Evolutionary conservation across 1,140 invertebrate genomes (phyloP).

Genomic region (Hyles euphorbiae): DNA sequence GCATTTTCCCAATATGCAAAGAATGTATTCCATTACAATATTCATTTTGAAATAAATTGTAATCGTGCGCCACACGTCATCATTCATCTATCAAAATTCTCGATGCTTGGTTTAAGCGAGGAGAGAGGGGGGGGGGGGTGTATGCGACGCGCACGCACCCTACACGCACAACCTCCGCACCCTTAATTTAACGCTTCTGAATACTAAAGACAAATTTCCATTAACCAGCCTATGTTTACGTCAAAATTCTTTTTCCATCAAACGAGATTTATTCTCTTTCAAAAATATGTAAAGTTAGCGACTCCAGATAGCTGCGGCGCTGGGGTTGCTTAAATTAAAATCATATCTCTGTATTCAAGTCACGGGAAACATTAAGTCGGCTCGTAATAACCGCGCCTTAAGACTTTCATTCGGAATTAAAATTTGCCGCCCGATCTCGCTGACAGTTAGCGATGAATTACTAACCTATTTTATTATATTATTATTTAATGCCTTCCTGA

Average conservation of each 20-base stretch:
- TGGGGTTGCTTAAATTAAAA: conserved; percentile 66
- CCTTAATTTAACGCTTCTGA: conserved; percentile 41
- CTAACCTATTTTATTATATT: conserved; percentile 53
- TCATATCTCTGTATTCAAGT: conserved; percentile 69
- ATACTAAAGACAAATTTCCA: conserved; percentile 68
- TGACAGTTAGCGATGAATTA: conserved; percentile 67
- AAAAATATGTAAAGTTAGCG: conserved; percentile 70
- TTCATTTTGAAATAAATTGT: too few relatives aligned
- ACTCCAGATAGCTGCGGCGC: conserved; percentile 41
- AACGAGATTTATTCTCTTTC: conserved; percentile 63
- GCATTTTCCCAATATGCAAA: too few relatives aligned
- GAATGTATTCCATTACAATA: too few relatives aligned
- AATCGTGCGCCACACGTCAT: background rate
- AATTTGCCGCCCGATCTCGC: conserved; percentile 70
- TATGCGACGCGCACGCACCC: too few relatives aligned
- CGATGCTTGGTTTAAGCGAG: too few relatives aligned
- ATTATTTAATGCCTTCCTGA: conserved; percentile 20
- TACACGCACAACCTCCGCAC: conserved; percentile 1
- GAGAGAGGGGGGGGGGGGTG: too few relatives aligned
- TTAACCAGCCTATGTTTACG: conserved; percentile 59
- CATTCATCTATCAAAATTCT: too few relatives aligned
- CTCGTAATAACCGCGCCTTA: conserved; percentile 67
- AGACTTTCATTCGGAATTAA: conserved; percentile 70
- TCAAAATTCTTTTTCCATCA: conserved; percentile 65
- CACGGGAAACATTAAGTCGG: conserved; percentile 72